Conservation (phyloP, 35 echinoderm and acorn worm species). For the Apostichopus japonicus region DNA sequence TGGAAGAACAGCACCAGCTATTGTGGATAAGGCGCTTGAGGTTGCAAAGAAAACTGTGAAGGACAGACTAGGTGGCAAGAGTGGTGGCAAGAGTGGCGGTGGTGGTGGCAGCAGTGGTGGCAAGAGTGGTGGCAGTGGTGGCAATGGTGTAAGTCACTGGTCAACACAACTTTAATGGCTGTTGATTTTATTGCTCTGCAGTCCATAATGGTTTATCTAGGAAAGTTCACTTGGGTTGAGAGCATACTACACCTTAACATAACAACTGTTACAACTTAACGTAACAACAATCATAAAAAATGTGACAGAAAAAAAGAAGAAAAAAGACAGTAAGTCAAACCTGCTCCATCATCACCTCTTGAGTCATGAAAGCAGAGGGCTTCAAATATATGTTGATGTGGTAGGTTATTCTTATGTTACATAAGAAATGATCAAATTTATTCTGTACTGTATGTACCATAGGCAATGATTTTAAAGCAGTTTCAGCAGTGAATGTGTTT, state of each 20-base stretch:
- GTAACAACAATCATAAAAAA: too few species aligned
- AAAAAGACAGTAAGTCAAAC: too few species aligned
- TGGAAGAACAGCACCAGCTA: constrained; percentile 75
- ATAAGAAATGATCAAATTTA: too few species aligned
- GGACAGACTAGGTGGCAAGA: constrained; percentile 68
- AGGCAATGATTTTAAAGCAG: too few species aligned
- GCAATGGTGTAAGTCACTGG: background rate
- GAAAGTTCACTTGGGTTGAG: background rate
- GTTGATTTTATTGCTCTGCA: background rate
- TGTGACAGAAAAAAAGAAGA: too few species aligned
- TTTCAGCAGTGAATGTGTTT: too few species aligned
- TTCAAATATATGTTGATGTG: too few species aligned
- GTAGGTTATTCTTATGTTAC: too few species aligned
- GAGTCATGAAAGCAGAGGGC: too few species aligned
- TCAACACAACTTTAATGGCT: background rate
- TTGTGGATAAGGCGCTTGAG: constrained; percentile 68
- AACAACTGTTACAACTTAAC: background rate
- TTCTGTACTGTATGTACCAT: too few species aligned
- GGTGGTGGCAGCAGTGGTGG: background rate
- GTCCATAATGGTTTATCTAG: too few species aligned
- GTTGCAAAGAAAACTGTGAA: constrained; percentile 65
- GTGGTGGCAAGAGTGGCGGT: constrained; percentile 46
- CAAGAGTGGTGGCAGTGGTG: constrained; percentile 9
- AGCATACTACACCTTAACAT: background rate
- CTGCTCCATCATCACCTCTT: too few species aligned